A percentile compares a stretch with the other conserved stretches of the same genome.
Conservation (phyloP, 2,888 invertebrate genomes). For the Ypsolopha sequella region DNA sequence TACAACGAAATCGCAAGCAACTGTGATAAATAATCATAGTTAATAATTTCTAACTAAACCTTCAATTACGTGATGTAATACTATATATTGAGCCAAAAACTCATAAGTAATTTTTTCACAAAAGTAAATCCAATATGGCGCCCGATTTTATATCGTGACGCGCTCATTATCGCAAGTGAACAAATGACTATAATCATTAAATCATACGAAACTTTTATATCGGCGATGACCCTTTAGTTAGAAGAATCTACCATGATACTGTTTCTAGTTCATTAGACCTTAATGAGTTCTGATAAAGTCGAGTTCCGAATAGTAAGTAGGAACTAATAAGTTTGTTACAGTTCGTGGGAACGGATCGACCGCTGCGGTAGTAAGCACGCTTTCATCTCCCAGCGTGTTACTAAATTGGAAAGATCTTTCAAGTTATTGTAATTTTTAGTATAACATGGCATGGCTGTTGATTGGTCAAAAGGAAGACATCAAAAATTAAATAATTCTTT, state of each 20-base stretch:
- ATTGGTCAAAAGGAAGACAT: too few species aligned
- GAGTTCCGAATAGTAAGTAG: neutral
- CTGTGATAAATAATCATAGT: too few species aligned
- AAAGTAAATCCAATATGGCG: neutral
- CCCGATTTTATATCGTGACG: constrained; percentile 12
- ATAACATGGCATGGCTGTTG: too few species aligned
- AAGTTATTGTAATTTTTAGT: constrained; percentile 2
- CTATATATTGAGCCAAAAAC: too few species aligned
- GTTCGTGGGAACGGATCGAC: neutral
- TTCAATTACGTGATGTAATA: too few species aligned
- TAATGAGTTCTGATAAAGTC: neutral
- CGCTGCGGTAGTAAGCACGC: neutral
- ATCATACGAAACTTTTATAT: constrained; percentile 2
- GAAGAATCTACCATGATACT: neutral
- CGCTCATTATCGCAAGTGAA: constrained; percentile 14
- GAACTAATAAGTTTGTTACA: neutral
- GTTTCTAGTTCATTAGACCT: neutral
- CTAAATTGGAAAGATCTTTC: neutral
- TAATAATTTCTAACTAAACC: too few species aligned
- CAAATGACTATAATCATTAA: constrained; percentile 5
- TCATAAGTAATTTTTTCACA: too few species aligned
- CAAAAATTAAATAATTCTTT: too few species aligned
- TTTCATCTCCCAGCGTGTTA: constrained; percentile 1
- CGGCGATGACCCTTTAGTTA: constrained; percentile 2
- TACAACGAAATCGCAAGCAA: too few species aligned